Evolutionary conservation across 2,888 invertebrate genomes (phyloP).

Genomic region (Yponomeuta sedellus): DNA sequence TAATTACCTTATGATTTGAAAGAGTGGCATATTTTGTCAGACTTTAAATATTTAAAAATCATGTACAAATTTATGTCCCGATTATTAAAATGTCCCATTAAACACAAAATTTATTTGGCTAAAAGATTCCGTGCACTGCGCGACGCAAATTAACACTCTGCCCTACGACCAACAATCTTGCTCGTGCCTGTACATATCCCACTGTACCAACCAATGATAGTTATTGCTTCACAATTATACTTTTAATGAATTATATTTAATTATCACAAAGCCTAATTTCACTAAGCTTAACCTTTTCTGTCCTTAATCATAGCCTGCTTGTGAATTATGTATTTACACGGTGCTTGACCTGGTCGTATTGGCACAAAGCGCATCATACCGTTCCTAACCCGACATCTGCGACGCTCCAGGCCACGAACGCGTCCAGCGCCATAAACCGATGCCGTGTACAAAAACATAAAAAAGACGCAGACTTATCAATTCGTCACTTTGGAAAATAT

Average conservation of each 20-base stretch:
- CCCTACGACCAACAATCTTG: neutral
- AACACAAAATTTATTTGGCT: constrained; percentile 10
- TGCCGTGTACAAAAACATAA: constrained; percentile 53
- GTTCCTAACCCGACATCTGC: neutral
- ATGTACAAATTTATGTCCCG: constrained; percentile 10
- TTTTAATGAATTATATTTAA: constrained; percentile 15
- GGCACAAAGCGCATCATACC: constrained; percentile 37
- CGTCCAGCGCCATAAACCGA: constrained; percentile 22
- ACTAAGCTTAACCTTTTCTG: constrained; percentile 31
- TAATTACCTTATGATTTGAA: neutral
- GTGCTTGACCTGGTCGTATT: constrained; percentile 37
- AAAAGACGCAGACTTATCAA: constrained; percentile 71
- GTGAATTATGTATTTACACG: neutral
- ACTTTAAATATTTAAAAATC: constrained; percentile 4
- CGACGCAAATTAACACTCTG: neutral
- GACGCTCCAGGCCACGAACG: neutral
- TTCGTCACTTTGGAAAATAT: constrained; percentile 72
- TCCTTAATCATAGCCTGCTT: constrained; percentile 22
- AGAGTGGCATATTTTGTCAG: neutral
- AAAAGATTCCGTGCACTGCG: neutral
- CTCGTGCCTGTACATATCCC: neutral
- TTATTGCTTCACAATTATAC: constrained; percentile 40
- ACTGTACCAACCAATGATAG: neutral
- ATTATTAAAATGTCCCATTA: constrained; percentile 11
- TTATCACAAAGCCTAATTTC: constrained; percentile 42